phyloP scores from a whole-genome alignment of 2,113 vertebrate species.

The Hypocryptadius cinnamomeus region DNA sequence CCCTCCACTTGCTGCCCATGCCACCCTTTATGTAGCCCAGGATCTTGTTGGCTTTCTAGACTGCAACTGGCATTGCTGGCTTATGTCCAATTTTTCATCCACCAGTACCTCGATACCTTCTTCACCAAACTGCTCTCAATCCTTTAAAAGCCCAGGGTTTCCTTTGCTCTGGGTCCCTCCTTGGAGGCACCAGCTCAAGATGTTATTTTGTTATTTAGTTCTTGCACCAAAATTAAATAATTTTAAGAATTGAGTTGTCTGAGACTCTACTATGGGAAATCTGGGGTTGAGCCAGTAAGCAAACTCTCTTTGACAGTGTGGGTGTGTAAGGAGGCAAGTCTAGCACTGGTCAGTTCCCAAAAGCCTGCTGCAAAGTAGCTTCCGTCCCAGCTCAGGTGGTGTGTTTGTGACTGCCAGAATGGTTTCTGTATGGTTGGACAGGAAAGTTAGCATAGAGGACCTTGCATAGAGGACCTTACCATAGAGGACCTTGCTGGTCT shows the following conservation, averaged over 20 bases:
- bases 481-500: not conserved
- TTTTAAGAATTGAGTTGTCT: rapidly evolving
- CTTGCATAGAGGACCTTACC: no score
- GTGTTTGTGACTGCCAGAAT: not conserved
- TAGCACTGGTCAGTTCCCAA: no score
- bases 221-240: not conserved
- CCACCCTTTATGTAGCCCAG: not conserved
- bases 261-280: not conserved
- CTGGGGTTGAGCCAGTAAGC: not conserved
- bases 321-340: not conserved
- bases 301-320: not conserved
- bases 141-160: not conserved
- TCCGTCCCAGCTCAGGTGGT: not conserved
- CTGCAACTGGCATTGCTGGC: not conserved
- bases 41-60: not conserved
- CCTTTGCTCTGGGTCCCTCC: not conserved
- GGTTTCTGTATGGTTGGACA: not conserved
- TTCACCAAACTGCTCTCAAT: not conserved
- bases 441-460: not conserved
- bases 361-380: not conserved
- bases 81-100: not conserved
- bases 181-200: not conserved
- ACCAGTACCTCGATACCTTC: not conserved
- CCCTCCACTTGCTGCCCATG: not conserved
- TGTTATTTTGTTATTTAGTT: not conserved